phyloP scores from a whole-genome alignment of 2,888 invertebrate genomes.

The Lasius fuliginosus region DNA sequence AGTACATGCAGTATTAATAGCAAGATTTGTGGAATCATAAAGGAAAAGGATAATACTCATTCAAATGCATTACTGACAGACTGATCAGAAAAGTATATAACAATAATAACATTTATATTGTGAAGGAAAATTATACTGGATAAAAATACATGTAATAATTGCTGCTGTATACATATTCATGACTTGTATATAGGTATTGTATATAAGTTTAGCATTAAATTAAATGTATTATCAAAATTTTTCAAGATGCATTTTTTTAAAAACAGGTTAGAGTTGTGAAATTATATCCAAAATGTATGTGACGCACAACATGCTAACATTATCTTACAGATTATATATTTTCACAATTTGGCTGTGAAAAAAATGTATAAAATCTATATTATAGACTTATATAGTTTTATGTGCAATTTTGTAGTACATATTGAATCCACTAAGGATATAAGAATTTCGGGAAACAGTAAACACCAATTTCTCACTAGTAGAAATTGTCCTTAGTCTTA shows the following conservation, averaged over 20 bases:
- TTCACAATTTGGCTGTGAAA: conserved; percentile 79
- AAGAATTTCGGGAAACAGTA: conserved; percentile 63
- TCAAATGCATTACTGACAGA: neutral
- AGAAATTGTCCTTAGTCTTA: conserved; percentile 12
- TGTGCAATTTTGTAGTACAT: conserved; percentile 78
- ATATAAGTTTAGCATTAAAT: conserved; percentile 27
- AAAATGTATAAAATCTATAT: conserved; percentile 57
- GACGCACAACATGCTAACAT: conserved; percentile 50
- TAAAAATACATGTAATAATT: neutral
- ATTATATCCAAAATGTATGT: conserved; percentile 53
- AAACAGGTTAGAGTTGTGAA: conserved; percentile 44
- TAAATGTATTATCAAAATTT: conserved; percentile 42
- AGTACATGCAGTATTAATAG: conserved; percentile 28
- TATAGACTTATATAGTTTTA: conserved; percentile 55
- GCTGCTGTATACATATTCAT: neutral
- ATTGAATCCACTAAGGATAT: conserved; percentile 55
- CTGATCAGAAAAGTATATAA: conserved; percentile 57
- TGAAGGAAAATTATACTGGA: neutral
- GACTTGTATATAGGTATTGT: conserved; percentile 33
- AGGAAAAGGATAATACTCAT: conserved; percentile 12
- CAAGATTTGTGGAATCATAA: conserved; percentile 14
- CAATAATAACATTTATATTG: conserved; percentile 26
- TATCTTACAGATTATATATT: conserved; percentile 68
- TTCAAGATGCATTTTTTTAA: conserved; percentile 45
- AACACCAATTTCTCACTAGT: conserved; percentile 68